Conservation (phyloP, 2,113 vertebrate species). For the Callaeas wilsoni region DNA sequence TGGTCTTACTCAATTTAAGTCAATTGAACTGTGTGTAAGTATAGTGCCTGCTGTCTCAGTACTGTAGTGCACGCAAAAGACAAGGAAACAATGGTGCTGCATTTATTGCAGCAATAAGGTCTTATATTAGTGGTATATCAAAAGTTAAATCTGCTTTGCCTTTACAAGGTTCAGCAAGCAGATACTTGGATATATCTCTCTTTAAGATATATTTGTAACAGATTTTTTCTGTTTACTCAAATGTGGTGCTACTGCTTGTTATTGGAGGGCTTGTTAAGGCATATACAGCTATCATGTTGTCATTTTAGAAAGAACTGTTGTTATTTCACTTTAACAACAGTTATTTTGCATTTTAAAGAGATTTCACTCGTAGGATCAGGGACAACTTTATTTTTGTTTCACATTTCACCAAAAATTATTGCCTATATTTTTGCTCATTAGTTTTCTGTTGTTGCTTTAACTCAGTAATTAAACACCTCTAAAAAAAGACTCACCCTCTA, state of each 20-base stretch:
- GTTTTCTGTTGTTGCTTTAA: conserved; percentile 38
- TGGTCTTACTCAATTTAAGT: background rate
- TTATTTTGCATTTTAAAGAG: background rate
- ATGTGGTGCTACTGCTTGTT: background rate
- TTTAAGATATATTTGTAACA: background rate
- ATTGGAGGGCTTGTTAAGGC: background rate
- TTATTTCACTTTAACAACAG: conserved; percentile 1
- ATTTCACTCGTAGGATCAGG: background rate
- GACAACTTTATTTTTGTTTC: background rate
- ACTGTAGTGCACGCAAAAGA: fast-evolving
- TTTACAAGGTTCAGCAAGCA: background rate
- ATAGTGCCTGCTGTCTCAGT: background rate
- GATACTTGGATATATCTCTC: background rate
- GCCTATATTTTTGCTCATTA: background rate
- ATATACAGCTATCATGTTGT: background rate
- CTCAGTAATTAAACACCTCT: background rate
- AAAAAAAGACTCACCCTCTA: background rate
- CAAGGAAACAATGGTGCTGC: background rate
- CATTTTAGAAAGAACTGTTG: background rate
- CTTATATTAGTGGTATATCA: background rate
- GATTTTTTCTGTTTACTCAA: background rate
- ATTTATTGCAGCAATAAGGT: background rate
- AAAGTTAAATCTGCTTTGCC: background rate
- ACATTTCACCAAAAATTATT: background rate
- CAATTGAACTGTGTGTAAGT: background rate